These are phyloP conservation scores for Alviniconcha strummeri DNA, from an alignment of 2,888 invertebrate species.

Conservation along the genomic window DNA sequence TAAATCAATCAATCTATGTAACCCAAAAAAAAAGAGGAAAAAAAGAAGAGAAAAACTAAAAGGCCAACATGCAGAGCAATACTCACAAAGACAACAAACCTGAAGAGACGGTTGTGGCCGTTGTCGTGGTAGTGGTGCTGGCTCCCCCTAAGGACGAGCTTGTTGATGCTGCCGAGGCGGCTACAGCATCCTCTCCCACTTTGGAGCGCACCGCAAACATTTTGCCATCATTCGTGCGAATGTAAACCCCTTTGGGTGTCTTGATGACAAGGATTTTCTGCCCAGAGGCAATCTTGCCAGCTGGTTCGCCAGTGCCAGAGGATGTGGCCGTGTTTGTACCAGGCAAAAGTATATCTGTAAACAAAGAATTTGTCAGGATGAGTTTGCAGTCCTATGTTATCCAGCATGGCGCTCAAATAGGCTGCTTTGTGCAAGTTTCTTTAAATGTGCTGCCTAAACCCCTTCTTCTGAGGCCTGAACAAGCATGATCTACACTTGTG, in stretches of 20 bases:
- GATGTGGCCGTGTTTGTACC: conserved; percentile 94
- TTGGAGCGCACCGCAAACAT: conserved; percentile 86
- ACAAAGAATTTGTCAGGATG: conserved; percentile 34
- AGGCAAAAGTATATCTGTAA: conserved; percentile 71
- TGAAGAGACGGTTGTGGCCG: conserved; percentile 36
- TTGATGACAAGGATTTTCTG: conserved; percentile 95
- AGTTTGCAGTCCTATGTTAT: neutral
- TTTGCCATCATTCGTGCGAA: conserved; percentile 94
- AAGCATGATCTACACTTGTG: too few relatives aligned
- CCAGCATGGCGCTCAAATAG: too few relatives aligned
- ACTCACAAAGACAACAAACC: conserved; percentile 25
- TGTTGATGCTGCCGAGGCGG: conserved; percentile 36
- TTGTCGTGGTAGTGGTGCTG: conserved; percentile 40
- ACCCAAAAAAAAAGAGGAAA: too few relatives aligned
- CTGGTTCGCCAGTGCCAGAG: conserved; percentile 80
- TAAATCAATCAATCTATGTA: neutral
- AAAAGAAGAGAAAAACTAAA: conserved; percentile 5
- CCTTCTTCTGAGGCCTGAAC: too few relatives aligned
- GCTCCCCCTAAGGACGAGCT: conserved; percentile 25
- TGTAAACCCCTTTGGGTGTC: conserved; percentile 96
- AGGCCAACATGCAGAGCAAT: conserved; percentile 2
- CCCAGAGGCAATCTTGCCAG: conserved; percentile 91
- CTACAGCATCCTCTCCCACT: conserved; percentile 21
- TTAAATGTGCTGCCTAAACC: too few relatives aligned
- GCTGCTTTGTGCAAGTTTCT: too few relatives aligned